Evolutionary conservation across 2,888 invertebrate species (phyloP), one percentile per base, ranked within the genome.

Genomic region (Willowsia nigromaculata): DNA sequence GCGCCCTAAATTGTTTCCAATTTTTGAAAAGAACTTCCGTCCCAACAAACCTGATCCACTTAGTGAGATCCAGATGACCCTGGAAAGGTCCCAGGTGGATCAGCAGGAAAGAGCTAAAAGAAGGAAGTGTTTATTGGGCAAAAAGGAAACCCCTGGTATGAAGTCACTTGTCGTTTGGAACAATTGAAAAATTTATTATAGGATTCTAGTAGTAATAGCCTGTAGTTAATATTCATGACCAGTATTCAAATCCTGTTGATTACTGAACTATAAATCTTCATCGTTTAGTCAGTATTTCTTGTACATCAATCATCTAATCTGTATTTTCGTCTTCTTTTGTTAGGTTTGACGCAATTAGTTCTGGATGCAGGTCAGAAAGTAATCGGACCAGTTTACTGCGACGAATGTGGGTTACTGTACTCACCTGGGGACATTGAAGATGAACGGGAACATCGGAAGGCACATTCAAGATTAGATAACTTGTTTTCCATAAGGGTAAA

Each of bases 291-390:
- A n/a, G n/a, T n/a, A n/a, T n/a, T n/a, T n/a, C n/a, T n/a, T n/a
- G n/a, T n/a, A n/a, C n/a, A n/a, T n/a, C n/a, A n/a, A 15, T 43
- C 15, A 30, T 65, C n/a, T n/a, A n/a, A n/a, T n/a, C n/a, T n/a
- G n/a, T n/a, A n/a, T n/a, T n/a, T n/a, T n/a, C n/a, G n/a, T 65
- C n/a, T 9, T 15, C 22, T 22, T 5, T 71, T 43, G 50, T 1
- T 33, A 92, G 92, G 92, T 2, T 68, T 92, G 18, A 85, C 89
- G 5, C 92, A 92, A 81, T 81, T 90, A 82, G 74, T 92, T 33
- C 56, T 92, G 11, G 92, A 92, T 90, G 92, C 92, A 22, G 92
- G 92, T 3, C 92, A 92, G 43, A 92, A 92, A 65, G 56, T 80
- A 15, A 89, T 92, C 53, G 92, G 92, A 6, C 92, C 92, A 7